Percentiles rank a stretch among this genome's conserved stretches.
phyloP scores from a whole-genome alignment of 2,113 vertebrate genomes.

The Pontoporia blainvillei region DNA sequence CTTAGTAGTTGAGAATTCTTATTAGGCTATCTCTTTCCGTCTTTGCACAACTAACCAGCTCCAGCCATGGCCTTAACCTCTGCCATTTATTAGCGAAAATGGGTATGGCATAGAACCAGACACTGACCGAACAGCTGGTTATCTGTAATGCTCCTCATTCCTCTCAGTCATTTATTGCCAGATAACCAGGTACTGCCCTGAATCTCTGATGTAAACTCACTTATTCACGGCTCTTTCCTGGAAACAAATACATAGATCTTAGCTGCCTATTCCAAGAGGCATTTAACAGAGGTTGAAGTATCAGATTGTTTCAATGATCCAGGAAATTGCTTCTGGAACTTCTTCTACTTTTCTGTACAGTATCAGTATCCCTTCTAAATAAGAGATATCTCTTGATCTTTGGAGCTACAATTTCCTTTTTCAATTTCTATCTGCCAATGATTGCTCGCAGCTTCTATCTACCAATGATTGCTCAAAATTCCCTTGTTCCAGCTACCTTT shows the following conservation, averaged over 20 bases:
- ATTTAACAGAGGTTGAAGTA: neutral
- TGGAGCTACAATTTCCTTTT: too few species aligned
- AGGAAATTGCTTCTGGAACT: neutral
- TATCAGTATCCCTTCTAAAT: neutral
- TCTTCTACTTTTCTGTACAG: neutral
- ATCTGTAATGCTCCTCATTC: neutral
- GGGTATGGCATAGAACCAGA: neutral
- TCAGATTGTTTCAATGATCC: neutral
- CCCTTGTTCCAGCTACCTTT: neutral
- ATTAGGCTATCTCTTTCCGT: accelerated
- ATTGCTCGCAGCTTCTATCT: neutral
- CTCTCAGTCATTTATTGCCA: neutral
- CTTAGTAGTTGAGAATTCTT: neutral
- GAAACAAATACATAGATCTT: accelerated
- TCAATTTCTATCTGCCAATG: neutral
- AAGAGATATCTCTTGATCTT: neutral
- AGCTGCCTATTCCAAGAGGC: neutral
- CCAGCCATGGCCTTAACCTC: neutral
- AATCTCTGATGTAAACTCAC: neutral
- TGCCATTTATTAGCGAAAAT: neutral
- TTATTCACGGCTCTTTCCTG: neutral
- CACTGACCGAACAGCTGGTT: accelerated
- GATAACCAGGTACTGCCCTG: too few species aligned
- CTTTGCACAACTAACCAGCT: neutral
- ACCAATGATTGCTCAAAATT: neutral